Percentiles rank a stretch among this genome's conserved stretches.
Conservation (phyloP, 2,797 vertebrate genomes). For the Gallirallus australis region DNA sequence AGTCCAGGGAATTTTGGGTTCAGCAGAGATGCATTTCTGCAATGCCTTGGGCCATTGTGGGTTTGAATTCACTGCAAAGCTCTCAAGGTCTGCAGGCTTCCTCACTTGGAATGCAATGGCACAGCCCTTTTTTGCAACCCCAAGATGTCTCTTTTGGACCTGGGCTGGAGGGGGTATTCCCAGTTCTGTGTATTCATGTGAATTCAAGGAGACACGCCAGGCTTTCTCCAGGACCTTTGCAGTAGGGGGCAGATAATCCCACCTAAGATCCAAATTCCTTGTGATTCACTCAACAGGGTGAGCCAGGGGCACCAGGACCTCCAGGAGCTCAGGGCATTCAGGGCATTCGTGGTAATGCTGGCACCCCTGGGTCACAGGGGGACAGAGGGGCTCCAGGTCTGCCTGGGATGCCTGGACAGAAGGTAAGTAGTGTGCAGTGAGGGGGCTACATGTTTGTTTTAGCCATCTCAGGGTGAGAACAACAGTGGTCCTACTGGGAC, state of each 20-base stretch:
- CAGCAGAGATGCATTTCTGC: neutral
- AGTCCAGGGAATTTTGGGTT: neutral
- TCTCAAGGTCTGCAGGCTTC: neutral
- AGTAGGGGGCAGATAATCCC: neutral
- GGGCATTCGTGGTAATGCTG: constrained; percentile 85
- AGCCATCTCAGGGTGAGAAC: neutral
- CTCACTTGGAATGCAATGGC: neutral
- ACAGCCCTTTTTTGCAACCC: neutral
- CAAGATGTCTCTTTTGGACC: neutral
- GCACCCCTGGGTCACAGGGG: constrained; percentile 83
- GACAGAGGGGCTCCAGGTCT: constrained; percentile 80
- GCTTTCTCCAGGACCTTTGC: neutral
- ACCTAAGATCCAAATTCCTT: neutral
- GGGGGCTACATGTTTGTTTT: neutral
- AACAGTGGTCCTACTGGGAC: accelerated
- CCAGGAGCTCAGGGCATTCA: constrained; percentile 89
- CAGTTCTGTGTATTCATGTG: accelerated
- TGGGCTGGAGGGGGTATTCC: accelerated
- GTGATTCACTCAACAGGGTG: constrained; percentile 78
- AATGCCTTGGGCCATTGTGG: neutral
- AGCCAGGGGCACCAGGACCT: constrained; percentile 85
- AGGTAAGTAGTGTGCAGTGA: constrained; percentile 68
- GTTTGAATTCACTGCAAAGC: neutral
- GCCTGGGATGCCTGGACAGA: constrained; percentile 80
- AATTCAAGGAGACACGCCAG: neutral